Evolutionary conservation across 1,140 invertebrate genomes (phyloP), one percentile per base, ranked within the genome.

Genomic region (Papilio machaon): DNA sequence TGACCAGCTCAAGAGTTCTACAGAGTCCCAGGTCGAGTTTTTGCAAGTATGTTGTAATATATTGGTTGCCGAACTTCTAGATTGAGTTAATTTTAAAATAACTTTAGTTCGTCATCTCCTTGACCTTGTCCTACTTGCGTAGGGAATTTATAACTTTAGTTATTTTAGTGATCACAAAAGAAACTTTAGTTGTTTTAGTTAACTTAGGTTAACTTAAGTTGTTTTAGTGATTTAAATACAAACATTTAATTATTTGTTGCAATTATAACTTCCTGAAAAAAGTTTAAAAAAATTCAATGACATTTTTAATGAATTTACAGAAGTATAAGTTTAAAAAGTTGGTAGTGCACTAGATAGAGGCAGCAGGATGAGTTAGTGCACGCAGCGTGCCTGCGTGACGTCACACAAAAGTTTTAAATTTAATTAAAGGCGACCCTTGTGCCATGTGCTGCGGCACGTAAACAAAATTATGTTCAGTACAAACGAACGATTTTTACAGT

Each of bases 381-480:
- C 82, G 83, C 83, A 85, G 79, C 77, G 85, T 83, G 85, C 75
- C 83, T 76, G 79, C 83, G 85, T 90, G 89, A 88, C 88, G 86
- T 89, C 88, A 90, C 84, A 81, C 74, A 47, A 64, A 87, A 91
- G 85, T 91, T 91, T 91, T 89, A 90, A 89, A 92, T 92, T 92
- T 90, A 91, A 92, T 92, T 91, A 91, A 91, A 91, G 86, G 89
- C 84, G 86, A 88, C 87, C 89, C 86, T 80, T 86, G 85, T 84
- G 83, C 87, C 85, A 87, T 84, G 82, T 87, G 88, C 85, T 87
- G 84, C 81, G 79, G 80, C 49, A 83, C 76, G 87, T 88, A 87
- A 89, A 88, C 86, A 89, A 80, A 87, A 84, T 86, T 76, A 76
- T 47, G 38, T 78, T 46, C 35, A 11, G 10, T 30, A 79, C 75